Conservation (phyloP, 2,888 invertebrate species). For the Sussaba pulchella region DNA sequence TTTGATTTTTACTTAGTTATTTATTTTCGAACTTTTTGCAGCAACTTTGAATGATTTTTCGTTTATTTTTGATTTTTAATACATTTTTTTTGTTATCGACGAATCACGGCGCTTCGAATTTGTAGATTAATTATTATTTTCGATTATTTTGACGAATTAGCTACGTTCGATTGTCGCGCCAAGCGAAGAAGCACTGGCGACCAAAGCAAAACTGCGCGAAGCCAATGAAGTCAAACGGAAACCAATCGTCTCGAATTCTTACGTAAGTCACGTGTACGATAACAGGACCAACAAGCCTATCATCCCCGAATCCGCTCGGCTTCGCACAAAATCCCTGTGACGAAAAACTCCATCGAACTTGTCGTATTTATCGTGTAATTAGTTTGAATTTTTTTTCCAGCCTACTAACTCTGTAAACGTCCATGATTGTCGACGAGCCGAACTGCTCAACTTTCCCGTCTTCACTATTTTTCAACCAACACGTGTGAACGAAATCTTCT, state of each 20-base stretch:
- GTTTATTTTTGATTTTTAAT: too few relatives aligned
- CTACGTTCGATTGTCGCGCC: conserved; percentile 74
- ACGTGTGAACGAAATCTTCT: conserved; percentile 1
- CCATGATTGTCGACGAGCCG: conserved; percentile 43
- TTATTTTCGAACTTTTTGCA: too few relatives aligned
- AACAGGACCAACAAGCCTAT: conserved; percentile 20
- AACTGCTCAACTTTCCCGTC: conserved; percentile 3
- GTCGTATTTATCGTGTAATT: conserved; percentile 34
- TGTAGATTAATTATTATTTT: conserved; percentile 54
- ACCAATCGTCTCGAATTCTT: conserved; percentile 73
- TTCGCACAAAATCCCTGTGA: not conserved
- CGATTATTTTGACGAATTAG: conserved; percentile 71
- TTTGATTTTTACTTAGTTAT: too few relatives aligned
- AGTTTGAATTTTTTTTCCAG: conserved; percentile 25
- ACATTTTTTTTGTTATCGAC: conserved; percentile 24
- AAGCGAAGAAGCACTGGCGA: conserved; percentile 70
- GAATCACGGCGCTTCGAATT: conserved; percentile 12
- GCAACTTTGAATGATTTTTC: too few relatives aligned
- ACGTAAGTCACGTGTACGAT: conserved; percentile 75
- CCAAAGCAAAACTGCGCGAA: conserved; percentile 74
- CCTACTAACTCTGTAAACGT: conserved; percentile 48
- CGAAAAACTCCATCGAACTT: conserved; percentile 2
- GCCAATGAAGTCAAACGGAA: conserved; percentile 56
- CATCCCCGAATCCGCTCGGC: conserved; percentile 26
- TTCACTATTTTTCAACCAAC: conserved; percentile 3